Conservation (phyloP, 1,140 invertebrate species). For the Bombus cullumanus region DNA sequence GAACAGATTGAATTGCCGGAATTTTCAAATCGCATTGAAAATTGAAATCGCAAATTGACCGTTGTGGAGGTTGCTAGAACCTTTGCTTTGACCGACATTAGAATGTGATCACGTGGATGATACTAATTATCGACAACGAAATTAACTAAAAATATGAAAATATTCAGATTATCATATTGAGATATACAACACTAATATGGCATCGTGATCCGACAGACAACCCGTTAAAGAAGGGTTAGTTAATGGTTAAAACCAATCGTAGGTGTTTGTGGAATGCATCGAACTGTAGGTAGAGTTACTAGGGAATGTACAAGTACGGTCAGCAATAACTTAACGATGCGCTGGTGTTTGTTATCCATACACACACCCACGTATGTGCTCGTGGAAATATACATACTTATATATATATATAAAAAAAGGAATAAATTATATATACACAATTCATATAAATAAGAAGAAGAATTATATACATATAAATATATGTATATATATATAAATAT, state of each 20-base stretch:
- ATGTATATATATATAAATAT: slow-evolving; percentile 55
- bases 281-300: not conserved
- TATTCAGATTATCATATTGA: too few relatives aligned
- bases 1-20: not conserved
- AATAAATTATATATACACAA: slow-evolving; percentile 49
- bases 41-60: too few relatives aligned
- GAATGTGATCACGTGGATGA: not conserved
- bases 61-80: not conserved
- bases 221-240: not conserved
- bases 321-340: not conserved
- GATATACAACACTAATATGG: too few relatives aligned
- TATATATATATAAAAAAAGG: slow-evolving; percentile 25
- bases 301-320: not conserved
- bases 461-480: slow-evolving; percentile 62
- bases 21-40: too few relatives aligned
- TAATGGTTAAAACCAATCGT: not conserved
- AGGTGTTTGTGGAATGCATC: not conserved
- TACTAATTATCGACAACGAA: not conserved
- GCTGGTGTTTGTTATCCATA: not conserved
- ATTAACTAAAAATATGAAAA: not conserved
- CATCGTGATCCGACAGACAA: not conserved
- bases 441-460: slow-evolving; percentile 61
- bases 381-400: slow-evolving; percentile 43
- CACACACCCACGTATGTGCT: not conserved
- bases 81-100: not conserved